Conservation (phyloP, 2,888 invertebrate species). For the Leptura quadrifasciata region DNA sequence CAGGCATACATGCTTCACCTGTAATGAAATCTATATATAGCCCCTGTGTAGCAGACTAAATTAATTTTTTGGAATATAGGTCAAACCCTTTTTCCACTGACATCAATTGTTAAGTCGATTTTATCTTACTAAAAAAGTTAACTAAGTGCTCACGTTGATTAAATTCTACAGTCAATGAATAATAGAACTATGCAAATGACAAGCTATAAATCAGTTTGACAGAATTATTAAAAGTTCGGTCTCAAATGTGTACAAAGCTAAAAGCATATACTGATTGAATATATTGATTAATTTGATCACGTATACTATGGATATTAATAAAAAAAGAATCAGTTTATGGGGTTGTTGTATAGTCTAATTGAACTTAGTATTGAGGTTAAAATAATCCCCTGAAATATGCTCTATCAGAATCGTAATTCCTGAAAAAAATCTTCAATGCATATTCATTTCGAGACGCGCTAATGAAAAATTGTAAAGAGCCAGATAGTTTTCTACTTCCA, state of each 20-base stretch:
- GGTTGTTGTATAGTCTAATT: not conserved
- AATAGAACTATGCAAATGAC: slow-evolving; percentile 33
- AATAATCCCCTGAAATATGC: not conserved
- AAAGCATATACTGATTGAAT: slow-evolving; percentile 29
- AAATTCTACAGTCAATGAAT: slow-evolving; percentile 15
- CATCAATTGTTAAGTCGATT: slow-evolving; percentile 13
- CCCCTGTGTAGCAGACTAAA: not conserved
- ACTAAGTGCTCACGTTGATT: slow-evolving; percentile 8
- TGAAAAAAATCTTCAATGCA: not conserved
- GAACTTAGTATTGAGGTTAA: not conserved
- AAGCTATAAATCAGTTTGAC: slow-evolving; percentile 38
- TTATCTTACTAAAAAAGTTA: slow-evolving; percentile 16
- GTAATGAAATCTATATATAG: not conserved
- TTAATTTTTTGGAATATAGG: slow-evolving; percentile 1
- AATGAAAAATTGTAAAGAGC: not conserved
- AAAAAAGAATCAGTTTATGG: slow-evolving; percentile 2
- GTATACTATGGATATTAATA: slow-evolving; percentile 1
- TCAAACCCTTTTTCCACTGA: not conserved
- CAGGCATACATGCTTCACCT: not conserved
- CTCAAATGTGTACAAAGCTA: slow-evolving; percentile 18
- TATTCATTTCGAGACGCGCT: not conserved
- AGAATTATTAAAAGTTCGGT: slow-evolving; percentile 35
- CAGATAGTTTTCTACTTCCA: too few species aligned
- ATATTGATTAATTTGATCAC: slow-evolving; percentile 19
- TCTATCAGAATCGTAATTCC: not conserved